Conservation (phyloP, 1,140 invertebrate genomes). For the Pseudomyrmex concolor region DNA sequence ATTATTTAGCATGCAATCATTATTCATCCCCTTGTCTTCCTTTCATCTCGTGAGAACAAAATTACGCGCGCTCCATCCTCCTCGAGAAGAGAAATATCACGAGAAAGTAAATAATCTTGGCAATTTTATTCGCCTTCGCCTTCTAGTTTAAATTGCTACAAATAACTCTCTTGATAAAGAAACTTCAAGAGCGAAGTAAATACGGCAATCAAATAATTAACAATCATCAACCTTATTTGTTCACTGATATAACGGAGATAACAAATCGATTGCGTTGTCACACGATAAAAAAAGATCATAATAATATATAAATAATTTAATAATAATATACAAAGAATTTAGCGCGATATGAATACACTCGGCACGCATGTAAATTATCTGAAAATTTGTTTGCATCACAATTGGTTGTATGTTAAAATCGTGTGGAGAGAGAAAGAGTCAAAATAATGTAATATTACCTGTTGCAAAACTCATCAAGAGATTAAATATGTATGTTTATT, state of each 20-base stretch:
- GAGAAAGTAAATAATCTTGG: constrained; percentile 16
- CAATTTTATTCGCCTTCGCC: not conserved
- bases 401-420: no score
- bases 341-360: no score
- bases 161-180: not conserved
- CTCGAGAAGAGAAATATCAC: constrained; percentile 6
- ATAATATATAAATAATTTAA: not conserved
- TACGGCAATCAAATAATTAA: constrained; percentile 33
- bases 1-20: constrained; percentile 8
- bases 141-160: not conserved
- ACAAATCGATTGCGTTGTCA: not conserved
- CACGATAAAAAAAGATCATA: not conserved
- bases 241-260: not conserved
- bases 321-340: no score
- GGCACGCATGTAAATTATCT: no score
- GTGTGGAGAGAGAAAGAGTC: no score
- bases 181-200: constrained; percentile 3
- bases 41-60: not conserved
- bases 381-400: no score
- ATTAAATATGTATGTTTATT: no score
- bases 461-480: no score
- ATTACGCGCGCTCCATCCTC: constrained; percentile 4
- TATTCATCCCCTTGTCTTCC: not conserved
- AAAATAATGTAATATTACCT: no score
- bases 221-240: constrained; percentile 38